A percentile compares a stretch with the other conserved stretches of the same genome.
Evolutionary conservation across 2,113 vertebrate species (phyloP).

Genomic region (Grus americana): DNA sequence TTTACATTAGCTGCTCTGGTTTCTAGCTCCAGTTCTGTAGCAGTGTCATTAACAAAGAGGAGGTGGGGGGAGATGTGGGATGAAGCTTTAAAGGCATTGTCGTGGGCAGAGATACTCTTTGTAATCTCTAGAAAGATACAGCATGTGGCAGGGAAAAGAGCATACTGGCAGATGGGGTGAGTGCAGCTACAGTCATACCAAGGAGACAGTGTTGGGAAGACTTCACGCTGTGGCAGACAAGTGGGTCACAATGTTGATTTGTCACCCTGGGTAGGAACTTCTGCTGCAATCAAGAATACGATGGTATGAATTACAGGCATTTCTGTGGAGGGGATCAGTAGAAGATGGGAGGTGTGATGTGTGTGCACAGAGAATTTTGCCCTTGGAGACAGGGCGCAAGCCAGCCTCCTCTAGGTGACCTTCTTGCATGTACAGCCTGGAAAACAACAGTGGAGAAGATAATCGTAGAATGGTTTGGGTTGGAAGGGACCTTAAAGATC

Average conservation of each 20-base stretch:
- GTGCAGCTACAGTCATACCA: neutral
- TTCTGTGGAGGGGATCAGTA: neutral
- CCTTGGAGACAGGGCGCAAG: neutral
- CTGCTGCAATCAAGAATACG: neutral
- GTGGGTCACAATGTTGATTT: neutral
- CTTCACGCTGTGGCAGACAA: neutral
- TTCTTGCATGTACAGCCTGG: neutral
- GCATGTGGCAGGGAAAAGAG: conserved; percentile 32
- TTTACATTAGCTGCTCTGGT: neutral
- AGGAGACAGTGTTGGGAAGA: neutral
- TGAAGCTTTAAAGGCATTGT: neutral
- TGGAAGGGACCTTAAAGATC: too few relatives aligned
- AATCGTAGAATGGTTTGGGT: too few relatives aligned
- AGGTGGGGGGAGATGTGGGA: neutral
- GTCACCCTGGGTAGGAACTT: neutral
- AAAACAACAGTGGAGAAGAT: neutral
- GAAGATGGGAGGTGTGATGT: neutral
- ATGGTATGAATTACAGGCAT: neutral
- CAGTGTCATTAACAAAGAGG: neutral
- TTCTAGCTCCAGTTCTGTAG: neutral
- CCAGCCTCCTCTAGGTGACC: neutral
- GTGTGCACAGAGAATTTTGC: neutral
- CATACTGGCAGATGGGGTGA: neutral
- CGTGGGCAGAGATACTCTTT: neutral
- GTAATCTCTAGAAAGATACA: conserved; percentile 14